These are phyloP conservation scores for Drosophila nikananu DNA, from an alignment of 1,140 invertebrate genomes.

Conservation along the genomic window DNA sequence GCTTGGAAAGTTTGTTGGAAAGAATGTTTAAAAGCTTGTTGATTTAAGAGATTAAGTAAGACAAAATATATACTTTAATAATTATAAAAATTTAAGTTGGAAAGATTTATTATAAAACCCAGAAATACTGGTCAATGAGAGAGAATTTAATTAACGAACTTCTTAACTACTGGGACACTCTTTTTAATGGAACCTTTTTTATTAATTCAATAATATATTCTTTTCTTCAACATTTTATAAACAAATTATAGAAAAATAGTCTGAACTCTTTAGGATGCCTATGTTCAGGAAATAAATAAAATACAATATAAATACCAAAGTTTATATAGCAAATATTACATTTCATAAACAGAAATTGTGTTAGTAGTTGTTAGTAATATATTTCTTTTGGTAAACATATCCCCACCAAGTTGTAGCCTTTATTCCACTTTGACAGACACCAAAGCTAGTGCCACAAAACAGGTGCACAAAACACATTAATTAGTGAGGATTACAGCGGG, in stretches of 20 bases:
- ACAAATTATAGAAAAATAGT: too few species aligned
- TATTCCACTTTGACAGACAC: slow-evolving; percentile 44
- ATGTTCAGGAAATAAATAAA: background rate
- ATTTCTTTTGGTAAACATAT: background rate
- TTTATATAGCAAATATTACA: background rate
- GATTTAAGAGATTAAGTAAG: too few species aligned
- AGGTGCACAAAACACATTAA: slow-evolving; percentile 50
- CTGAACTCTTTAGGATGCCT: too few species aligned
- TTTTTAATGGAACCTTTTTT: background rate
- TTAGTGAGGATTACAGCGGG: slow-evolving; percentile 12
- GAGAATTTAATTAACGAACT: too few species aligned
- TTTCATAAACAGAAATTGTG: background rate
- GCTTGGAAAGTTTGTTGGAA: background rate
- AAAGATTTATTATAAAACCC: too few species aligned
- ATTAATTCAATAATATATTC: background rate
- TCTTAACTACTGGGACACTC: too few species aligned
- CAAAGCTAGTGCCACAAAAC: slow-evolving; percentile 33
- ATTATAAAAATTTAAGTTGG: too few species aligned
- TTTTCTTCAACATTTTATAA: background rate
- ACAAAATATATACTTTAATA: too few species aligned
- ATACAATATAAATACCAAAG: background rate
- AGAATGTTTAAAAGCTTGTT: too few species aligned
- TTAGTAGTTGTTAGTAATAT: too few species aligned
- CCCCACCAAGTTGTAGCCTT: slow-evolving; percentile 5
- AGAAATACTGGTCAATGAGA: background rate